Evolutionary conservation across 2,888 invertebrate genomes (phyloP), one percentile per base, ranked within the genome.

Genomic region (Tenthredo scrophulariae): DNA sequence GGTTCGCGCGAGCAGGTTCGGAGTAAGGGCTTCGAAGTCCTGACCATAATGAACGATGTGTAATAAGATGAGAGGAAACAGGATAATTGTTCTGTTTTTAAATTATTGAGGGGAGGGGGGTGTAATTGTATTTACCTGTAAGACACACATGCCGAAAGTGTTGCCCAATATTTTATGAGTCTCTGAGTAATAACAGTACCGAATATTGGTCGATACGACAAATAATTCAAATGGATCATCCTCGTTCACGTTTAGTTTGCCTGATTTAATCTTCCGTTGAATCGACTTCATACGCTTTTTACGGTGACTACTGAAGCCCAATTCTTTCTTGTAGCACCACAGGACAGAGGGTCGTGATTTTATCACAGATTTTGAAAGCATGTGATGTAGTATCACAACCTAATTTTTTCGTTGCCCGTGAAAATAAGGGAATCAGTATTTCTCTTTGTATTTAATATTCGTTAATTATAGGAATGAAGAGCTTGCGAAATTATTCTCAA

Each of bases 21-120:
- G 99, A 1, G 99, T 99, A 0, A 99, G 93, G 0, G 99, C 99
- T 95, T 99, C 99, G 94, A 99, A 99, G 92, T 99, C 99, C 96
- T 97, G 93, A 22, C 29, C 86, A 15, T 87, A 37, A 26, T 75
- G 9, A 70, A 74, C 46, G 33, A 33, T 9, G 67, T 67, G 67
- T 46, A 84, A 65, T 26, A 50, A 5, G 18, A 46, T 26, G 10
- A 37, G 5, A 84, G 29, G 22, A 18, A 22, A 75, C 6, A 37
- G 1, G 37, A 10, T 54, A 15, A 70, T 40, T 43, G 22, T 43
- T n/a, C 2, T 74, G 43, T 29, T 54, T 29, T 13, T 54, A 7
- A 72, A 84, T 18, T 26, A 37, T 58, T 0, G 4, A 40, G 37
- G 18, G 26, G 5, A 40, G 15, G 58, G n/a, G n/a, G n/a, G n/a